A percentile compares a stretch with the other conserved stretches of the same genome.
Evolutionary conservation across 2,888 invertebrate species (phyloP).

Genomic region (Drosophila tanythrix): DNA sequence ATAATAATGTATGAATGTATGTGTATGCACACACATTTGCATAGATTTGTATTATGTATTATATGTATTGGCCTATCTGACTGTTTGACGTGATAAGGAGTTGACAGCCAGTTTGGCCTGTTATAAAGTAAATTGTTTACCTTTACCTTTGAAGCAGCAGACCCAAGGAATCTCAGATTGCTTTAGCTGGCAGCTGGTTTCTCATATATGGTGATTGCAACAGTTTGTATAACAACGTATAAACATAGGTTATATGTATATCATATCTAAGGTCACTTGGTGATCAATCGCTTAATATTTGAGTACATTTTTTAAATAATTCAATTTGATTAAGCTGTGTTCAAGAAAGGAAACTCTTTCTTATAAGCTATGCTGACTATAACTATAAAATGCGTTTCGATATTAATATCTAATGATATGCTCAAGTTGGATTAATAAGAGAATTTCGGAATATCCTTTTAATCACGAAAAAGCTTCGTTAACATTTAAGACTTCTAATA

Average conservation of each 20-base stretch:
- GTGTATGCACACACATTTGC: not conserved
- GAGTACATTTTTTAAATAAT: not conserved
- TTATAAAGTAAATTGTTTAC: constrained; percentile 38
- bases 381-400: not conserved
- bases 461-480: not conserved
- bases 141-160: constrained; percentile 16
- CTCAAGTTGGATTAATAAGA: not conserved
- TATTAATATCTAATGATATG: not conserved
- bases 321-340: not conserved
- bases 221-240: constrained; percentile 2
- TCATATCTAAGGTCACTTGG: not conserved
- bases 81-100: constrained; percentile 39
- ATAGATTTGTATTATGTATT: not conserved
- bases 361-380: not conserved
- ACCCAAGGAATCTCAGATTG: constrained; percentile 24
- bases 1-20: not conserved
- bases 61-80: not conserved
- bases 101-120: constrained; percentile 20
- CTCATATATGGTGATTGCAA: constrained; percentile 7
- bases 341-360: not conserved
- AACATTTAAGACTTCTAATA: not conserved
- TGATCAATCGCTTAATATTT: not conserved
- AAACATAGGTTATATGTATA: not conserved
- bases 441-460: not conserved
- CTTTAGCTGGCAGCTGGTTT: constrained; percentile 34